Evolutionary conservation across 2,797 vertebrate genomes (phyloP).

Genomic region (Sebastes steindachneri): DNA sequence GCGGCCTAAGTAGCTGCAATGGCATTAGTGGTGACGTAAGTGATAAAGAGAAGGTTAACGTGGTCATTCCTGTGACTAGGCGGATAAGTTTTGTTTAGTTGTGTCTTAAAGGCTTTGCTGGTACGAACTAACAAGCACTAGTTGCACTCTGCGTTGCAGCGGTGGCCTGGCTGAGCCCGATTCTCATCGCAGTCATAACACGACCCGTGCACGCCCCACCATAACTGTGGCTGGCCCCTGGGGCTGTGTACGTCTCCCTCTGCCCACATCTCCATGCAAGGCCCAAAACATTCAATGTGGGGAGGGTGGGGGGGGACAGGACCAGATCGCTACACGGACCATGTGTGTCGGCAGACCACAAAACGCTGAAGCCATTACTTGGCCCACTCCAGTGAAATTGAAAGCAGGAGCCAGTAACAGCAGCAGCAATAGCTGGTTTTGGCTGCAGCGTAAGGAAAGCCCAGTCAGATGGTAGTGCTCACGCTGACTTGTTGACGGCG

Average conservation of each 20-base stretch:
- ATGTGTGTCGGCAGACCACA: constrained; percentile 81
- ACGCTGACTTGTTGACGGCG: constrained; percentile 74
- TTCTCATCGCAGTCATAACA: constrained; percentile 65
- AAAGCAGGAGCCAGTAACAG: constrained; percentile 79
- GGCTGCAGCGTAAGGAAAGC: constrained; percentile 69
- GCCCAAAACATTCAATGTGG: constrained; percentile 39
- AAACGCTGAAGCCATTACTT: constrained; percentile 80
- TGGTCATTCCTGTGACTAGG: not conserved
- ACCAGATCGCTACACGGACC: constrained; percentile 71
- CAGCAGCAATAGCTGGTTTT: constrained; percentile 73
- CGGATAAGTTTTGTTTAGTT: not conserved
- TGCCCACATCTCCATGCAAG: constrained; percentile 48
- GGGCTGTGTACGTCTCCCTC: constrained; percentile 63
- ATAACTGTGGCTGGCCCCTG: constrained; percentile 49
- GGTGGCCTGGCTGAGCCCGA: constrained; percentile 37
- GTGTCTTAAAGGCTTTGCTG: not conserved
- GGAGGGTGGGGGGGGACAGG: not conserved
- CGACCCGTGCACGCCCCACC: constrained; percentile 35
- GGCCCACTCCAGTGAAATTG: constrained; percentile 77
- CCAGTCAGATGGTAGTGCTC: constrained; percentile 76
- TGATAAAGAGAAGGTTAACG: constrained; percentile 19
- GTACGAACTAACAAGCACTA: not conserved
- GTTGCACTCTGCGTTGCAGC: constrained; percentile 33
- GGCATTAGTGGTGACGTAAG: constrained; percentile 22
- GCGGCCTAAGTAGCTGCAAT: not conserved